Evolutionary conservation across 2,797 vertebrate genomes (phyloP).

Genomic region (Phylloscopus collybita): DNA sequence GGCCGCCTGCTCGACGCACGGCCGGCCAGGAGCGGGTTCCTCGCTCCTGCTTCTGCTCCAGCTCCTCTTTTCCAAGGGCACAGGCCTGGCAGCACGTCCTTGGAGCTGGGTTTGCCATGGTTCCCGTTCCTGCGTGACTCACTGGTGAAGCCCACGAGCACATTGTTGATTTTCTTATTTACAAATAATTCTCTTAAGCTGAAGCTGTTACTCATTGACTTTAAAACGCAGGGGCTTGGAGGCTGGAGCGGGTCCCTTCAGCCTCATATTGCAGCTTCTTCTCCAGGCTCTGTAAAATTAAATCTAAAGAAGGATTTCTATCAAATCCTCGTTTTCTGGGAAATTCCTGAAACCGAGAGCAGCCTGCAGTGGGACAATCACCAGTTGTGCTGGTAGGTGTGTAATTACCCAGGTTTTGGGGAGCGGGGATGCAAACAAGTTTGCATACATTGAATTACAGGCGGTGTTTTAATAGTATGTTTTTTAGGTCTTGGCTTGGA

Average conservation of each 20-base stretch:
- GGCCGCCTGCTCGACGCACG: neutral
- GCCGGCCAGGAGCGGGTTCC: neutral
- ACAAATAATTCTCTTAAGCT: neutral
- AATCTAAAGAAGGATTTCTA: neutral
- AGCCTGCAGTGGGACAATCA: neutral
- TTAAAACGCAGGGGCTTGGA: neutral
- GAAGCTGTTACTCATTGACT: neutral
- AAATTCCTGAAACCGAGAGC: neutral
- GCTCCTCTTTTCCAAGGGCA: neutral
- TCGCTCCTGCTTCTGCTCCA: neutral
- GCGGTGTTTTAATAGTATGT: slow-evolving; percentile 51
- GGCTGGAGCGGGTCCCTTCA: neutral
- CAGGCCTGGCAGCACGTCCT: neutral
- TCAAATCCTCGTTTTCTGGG: neutral
- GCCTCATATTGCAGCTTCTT: neutral
- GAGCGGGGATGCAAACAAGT: slow-evolving; percentile 14
- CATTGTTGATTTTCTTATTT: neutral
- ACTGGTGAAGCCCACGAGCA: neutral
- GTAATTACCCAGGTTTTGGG: slow-evolving; percentile 38
- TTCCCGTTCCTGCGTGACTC: neutral
- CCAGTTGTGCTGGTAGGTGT: slow-evolving; percentile 7
- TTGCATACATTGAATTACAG: slow-evolving; percentile 58
- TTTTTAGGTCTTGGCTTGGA: slow-evolving; percentile 55
- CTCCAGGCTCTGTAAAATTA: neutral
- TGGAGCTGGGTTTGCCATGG: neutral